Conservation (phyloP, 1,140 invertebrate species). For the Rhyzopertha dominica region DNA sequence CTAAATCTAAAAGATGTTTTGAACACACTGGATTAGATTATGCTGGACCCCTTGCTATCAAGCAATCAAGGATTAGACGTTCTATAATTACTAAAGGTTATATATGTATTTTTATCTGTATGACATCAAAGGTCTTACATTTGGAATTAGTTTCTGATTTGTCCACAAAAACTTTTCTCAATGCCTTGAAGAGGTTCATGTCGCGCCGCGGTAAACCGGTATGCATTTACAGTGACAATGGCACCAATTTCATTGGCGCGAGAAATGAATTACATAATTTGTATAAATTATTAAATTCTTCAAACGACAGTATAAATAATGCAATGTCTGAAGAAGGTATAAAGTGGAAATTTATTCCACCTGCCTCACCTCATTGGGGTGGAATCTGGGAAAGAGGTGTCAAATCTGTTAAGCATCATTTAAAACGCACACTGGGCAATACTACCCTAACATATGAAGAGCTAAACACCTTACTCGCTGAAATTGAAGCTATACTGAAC, state of each 20-base stretch:
- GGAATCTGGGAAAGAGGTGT: no score
- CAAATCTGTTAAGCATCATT: constrained; percentile 23
- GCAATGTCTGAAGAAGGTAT: no score
- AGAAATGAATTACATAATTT: no score
- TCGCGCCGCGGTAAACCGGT: constrained; percentile 33
- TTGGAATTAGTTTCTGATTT: constrained; percentile 27
- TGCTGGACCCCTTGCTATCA: constrained; percentile 33
- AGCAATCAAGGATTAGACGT: neutral
- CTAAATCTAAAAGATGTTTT: constrained; percentile 27
- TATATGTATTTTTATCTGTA: constrained; percentile 41
- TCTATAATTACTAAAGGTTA: constrained; percentile 32
- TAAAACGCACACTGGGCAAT: constrained; percentile 20
- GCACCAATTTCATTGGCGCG: no score
- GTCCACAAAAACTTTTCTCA: constrained; percentile 31
- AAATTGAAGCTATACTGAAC: constrained; percentile 29
- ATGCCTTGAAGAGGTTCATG: constrained; percentile 40
- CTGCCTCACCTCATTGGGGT: no score
- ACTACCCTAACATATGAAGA: constrained; percentile 25
- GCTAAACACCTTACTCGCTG: constrained; percentile 20
- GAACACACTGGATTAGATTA: constrained; percentile 35
- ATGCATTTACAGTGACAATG: no score
- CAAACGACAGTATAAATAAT: no score
- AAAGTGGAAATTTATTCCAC: no score
- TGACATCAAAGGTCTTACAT: constrained; percentile 32
- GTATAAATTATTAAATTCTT: no score